Conservation (phyloP, 2,888 invertebrate species). For the Pyralis farinalis region DNA sequence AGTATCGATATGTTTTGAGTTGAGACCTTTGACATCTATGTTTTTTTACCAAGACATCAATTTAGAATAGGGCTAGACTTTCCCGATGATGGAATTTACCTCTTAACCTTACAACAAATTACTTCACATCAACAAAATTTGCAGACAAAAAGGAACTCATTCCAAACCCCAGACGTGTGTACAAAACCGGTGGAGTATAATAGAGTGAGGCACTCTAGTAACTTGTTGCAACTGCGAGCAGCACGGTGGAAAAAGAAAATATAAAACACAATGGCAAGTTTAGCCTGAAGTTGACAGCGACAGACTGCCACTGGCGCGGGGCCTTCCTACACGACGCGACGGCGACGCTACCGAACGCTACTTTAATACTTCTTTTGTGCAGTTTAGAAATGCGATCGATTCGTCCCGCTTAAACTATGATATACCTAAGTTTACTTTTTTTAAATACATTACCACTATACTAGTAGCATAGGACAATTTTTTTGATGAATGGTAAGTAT, state of each 20-base stretch:
- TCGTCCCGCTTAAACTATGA: constrained; percentile 3
- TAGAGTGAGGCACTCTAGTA: constrained; percentile 12
- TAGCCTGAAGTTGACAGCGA: constrained; percentile 63
- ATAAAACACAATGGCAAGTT: constrained; percentile 47
- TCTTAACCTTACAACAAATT: no score
- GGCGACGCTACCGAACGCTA: constrained; percentile 25
- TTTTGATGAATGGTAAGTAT: no score
- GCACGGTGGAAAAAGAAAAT: constrained; percentile 37
- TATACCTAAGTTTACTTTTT: background rate
- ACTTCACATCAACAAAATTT: no score
- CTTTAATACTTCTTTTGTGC: constrained; percentile 13
- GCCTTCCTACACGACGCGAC: constrained; percentile 30
- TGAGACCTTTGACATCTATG: no score
- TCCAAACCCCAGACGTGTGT: background rate
- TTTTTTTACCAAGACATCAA: no score
- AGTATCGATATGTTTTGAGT: no score
- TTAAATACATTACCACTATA: no score
- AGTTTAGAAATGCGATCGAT: constrained; percentile 6
- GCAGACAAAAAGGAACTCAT: no score
- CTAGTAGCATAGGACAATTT: no score
- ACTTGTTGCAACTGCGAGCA: constrained; percentile 15
- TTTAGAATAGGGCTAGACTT: no score
- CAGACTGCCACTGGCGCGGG: constrained; percentile 33
- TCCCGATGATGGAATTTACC: no score
- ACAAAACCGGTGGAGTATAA: constrained; percentile 1